Conservation (phyloP, 2,888 invertebrate species). For the Pheosia gnoma region DNA sequence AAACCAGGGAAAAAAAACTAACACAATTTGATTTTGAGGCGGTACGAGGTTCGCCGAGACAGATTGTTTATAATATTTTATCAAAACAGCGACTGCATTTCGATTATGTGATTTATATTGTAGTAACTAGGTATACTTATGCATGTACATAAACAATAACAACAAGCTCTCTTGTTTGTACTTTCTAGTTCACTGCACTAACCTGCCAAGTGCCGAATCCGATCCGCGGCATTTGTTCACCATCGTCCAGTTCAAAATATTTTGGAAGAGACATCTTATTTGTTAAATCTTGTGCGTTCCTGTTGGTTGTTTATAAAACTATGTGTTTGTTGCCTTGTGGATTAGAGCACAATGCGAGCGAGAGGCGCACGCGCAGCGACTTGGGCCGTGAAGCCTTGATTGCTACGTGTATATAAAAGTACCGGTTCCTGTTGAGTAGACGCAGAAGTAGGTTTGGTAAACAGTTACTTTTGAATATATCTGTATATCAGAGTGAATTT, state of each 20-base stretch:
- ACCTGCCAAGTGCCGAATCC: slow-evolving; percentile 94
- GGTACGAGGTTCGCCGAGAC: too few relatives aligned
- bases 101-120: background rate
- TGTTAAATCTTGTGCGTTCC: slow-evolving; percentile 7
- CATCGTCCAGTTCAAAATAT: slow-evolving; percentile 70
- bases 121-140: background rate
- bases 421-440: slow-evolving; percentile 32
- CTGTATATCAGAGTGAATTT: slow-evolving; percentile 6
- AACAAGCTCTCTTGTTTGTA: slow-evolving; percentile 11
- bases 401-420: slow-evolving; percentile 11
- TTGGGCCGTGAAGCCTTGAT: slow-evolving; percentile 38
- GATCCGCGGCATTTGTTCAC: slow-evolving; percentile 87
- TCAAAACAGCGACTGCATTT: background rate
- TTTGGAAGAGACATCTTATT: slow-evolving; percentile 57
- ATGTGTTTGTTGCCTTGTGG: slow-evolving; percentile 39
- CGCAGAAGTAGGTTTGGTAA: slow-evolving; percentile 26
- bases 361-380: slow-evolving; percentile 31
- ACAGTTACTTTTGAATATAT: slow-evolving; percentile 10
- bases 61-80: too few relatives aligned
- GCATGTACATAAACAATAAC: background rate
- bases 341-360: slow-evolving; percentile 46
- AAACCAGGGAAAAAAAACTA: too few relatives aligned
- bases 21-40: too few relatives aligned
- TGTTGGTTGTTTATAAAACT: slow-evolving; percentile 11
- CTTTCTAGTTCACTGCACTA: slow-evolving; percentile 63